Percentiles rank a stretch among this genome's conserved stretches.
phyloP scores from a whole-genome alignment of 2,113 vertebrate species.

The Petaurus breviceps region DNA sequence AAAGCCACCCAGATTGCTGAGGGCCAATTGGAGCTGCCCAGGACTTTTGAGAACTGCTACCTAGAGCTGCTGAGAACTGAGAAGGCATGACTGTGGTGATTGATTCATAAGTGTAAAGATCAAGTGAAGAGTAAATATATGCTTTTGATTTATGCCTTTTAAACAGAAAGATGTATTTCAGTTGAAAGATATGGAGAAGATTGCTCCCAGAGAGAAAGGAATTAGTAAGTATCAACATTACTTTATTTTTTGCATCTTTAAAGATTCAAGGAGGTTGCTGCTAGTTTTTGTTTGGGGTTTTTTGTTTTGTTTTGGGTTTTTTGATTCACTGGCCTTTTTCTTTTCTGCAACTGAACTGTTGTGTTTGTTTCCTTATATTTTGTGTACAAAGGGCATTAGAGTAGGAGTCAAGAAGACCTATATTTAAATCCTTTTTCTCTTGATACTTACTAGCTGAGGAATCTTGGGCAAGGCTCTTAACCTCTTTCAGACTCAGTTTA shows the following conservation, averaged over 20 bases:
- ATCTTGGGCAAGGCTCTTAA: not conserved
- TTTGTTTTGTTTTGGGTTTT: not conserved
- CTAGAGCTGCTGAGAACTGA: too few species aligned
- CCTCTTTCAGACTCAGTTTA: not conserved
- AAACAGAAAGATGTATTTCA: conserved; percentile 98
- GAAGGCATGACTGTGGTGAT: not conserved
- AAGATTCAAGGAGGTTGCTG: not conserved
- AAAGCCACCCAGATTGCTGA: too few species aligned
- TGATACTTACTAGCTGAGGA: not conserved
- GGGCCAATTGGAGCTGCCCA: too few species aligned
- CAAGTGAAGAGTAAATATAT: conserved; percentile 41
- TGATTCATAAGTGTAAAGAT: conserved; percentile 29
- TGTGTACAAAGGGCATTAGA: not conserved
- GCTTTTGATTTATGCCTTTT: conserved; percentile 63
- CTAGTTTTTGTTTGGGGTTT: not conserved
- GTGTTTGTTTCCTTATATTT: not conserved
- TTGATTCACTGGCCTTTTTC: not conserved
- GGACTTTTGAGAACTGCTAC: too few species aligned
- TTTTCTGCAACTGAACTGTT: not conserved
- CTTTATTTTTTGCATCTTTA: not conserved
- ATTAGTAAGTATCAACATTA: conserved; percentile 91
- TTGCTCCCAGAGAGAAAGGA: conserved; percentile 97
- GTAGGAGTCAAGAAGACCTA: not conserved
- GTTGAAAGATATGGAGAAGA: conserved; percentile 98
- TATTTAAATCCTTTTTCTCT: not conserved